These are phyloP conservation scores for Palaemon carinicauda DNA, from an alignment of 1,140 invertebrate species.

Conservation along the genomic window DNA sequence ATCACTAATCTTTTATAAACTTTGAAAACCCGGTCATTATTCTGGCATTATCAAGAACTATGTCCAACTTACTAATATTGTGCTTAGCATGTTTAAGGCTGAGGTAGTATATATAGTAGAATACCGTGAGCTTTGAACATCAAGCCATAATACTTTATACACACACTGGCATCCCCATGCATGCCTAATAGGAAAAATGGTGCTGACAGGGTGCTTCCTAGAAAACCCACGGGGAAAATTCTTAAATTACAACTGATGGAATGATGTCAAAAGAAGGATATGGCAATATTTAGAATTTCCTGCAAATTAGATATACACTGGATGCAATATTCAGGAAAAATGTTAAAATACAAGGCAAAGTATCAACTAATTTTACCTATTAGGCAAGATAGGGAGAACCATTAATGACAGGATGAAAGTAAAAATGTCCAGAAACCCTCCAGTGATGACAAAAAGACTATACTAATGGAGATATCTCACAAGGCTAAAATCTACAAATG, in stretches of 20 bases:
- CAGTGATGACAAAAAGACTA: constrained; percentile 42
- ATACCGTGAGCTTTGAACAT: constrained; percentile 57
- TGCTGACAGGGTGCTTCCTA: neutral
- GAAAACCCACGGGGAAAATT: no score
- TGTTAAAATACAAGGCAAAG: constrained; percentile 21
- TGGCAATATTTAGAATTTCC: neutral
- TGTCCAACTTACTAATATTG: constrained; percentile 55
- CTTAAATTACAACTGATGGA: neutral
- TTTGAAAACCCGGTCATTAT: constrained; percentile 50
- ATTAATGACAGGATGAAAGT: constrained; percentile 30
- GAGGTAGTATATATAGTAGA: constrained; percentile 57
- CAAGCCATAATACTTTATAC: constrained; percentile 57
- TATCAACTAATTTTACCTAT: constrained; percentile 36
- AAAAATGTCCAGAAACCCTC: constrained; percentile 53
- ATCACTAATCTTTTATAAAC: constrained; percentile 50
- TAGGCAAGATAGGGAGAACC: constrained; percentile 49
- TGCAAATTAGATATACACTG: neutral
- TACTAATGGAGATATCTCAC: constrained; percentile 28
- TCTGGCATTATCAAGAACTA: constrained; percentile 49
- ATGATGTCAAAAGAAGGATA: constrained; percentile 8
- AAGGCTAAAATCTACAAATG: constrained; percentile 54
- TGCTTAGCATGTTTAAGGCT: constrained; percentile 57
- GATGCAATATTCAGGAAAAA: neutral
- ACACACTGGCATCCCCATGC: constrained; percentile 42
- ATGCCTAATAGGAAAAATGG: constrained; percentile 47